Base-by-base conservation (phyloP, 2,113 vertebrate species). In the Cairina moschata region DNA sequence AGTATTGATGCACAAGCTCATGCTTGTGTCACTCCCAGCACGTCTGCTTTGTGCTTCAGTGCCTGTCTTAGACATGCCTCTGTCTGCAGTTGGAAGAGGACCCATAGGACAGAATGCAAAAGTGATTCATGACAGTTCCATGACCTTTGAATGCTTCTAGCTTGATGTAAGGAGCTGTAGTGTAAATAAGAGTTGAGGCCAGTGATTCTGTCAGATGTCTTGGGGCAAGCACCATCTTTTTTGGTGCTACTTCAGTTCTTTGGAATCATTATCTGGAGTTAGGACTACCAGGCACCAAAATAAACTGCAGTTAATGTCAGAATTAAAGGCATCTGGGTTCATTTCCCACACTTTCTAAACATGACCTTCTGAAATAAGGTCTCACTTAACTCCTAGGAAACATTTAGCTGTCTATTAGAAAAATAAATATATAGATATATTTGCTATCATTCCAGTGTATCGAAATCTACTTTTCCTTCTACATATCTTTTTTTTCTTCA, bases 301-400 rank as follows among this genome's bases (percentile, higher is more conserved):
- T 74, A 94, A 92, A 83, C 78, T 85, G 63, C 58, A 82, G 71
- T 56, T 91, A 56, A 76, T 58, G 71, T 87, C 8, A 87, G 71
- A 94, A 85, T 71, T 52, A 88, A 87, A 93, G 46, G 16, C 75
- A 83, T 87, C 74, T 91, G 59, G 14, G 67, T 90, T 95, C 14
- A 74, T 93, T 94, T 94, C 91, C 85, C 87, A 92, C 69, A 87
- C 65, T 95, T 96, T 80, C 67, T 42, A 71, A 87, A 85, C 18
- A 21, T 69, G 84, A 85, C 54, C 62, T 94, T 46, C 67, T 62
- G 59, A 85, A 90, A 50, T 44, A 73, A 0, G 0, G 75, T 48
- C 75, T 95, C 79, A 80, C 25, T 32, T 58, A 36, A 76, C 90
- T 91, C 65, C 85, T 94, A 26, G 1, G 14, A 86, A 52, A 29